A percentile compares a stretch with the other conserved stretches of the same genome.
phyloP scores from a whole-genome alignment of 1,140 invertebrate species.

The Lepidurus arcticus region DNA sequence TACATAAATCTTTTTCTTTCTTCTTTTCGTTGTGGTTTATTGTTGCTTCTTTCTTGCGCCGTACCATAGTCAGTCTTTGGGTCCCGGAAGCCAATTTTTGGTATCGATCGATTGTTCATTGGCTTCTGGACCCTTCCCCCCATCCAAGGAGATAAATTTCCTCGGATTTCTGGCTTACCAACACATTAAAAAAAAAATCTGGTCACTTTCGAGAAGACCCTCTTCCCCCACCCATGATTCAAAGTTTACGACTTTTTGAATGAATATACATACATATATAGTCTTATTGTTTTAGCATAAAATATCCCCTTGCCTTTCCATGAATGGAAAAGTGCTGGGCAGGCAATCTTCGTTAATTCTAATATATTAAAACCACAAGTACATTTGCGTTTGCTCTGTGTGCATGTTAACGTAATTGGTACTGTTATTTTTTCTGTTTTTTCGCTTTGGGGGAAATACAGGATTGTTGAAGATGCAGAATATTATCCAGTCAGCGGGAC shows the following conservation, averaged over 20 bases:
- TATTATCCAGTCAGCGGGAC: constrained; percentile 43
- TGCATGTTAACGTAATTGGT: background rate
- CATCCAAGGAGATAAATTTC: constrained; percentile 4
- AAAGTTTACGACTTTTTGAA: too few species aligned
- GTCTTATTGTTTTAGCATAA: too few species aligned
- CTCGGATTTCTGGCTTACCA: background rate
- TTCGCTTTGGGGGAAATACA: constrained; percentile 36
- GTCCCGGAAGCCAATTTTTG: background rate
- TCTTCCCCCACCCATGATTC: too few species aligned
- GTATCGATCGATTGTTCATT: background rate
- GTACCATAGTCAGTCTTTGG: background rate
- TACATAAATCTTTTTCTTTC: background rate
- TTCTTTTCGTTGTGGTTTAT: background rate
- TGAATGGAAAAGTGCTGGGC: too few species aligned
- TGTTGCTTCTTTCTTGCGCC: background rate
- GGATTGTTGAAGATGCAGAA: constrained; percentile 51
- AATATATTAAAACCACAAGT: too few species aligned
- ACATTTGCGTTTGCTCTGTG: too few species aligned
- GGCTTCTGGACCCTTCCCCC: background rate
- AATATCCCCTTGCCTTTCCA: too few species aligned
- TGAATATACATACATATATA: too few species aligned
- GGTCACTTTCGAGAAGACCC: background rate
- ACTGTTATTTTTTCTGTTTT: background rate
- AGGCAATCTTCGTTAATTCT: too few species aligned
- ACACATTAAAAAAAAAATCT: background rate